phyloP scores from a whole-genome alignment of 1,140 invertebrate genomes.

The Achroia grisella region DNA sequence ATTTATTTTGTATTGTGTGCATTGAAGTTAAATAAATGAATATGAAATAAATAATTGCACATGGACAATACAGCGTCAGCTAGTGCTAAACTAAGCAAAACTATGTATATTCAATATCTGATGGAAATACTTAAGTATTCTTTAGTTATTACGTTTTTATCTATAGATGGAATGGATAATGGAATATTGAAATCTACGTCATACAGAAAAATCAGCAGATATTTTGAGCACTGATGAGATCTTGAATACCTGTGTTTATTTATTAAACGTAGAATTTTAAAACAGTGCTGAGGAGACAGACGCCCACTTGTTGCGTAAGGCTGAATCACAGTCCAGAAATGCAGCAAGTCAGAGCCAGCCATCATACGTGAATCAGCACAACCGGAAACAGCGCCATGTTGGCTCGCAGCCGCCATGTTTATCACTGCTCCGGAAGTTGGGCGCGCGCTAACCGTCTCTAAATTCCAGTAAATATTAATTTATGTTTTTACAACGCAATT shows the following conservation, averaged over 20 bases:
- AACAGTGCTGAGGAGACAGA: slow-evolving; percentile 32
- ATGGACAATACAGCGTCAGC: too few species aligned
- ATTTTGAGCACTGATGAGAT: too few species aligned
- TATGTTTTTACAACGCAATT: not conserved
- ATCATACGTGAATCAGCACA: slow-evolving; percentile 64
- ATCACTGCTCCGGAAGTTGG: slow-evolving; percentile 67
- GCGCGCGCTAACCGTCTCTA: slow-evolving; percentile 66
- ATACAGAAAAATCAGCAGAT: too few species aligned
- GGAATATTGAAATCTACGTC: too few species aligned
- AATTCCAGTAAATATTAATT: slow-evolving; percentile 39
- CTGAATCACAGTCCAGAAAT: slow-evolving; percentile 67
- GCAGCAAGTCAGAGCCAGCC: slow-evolving; percentile 56
- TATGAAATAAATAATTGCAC: too few species aligned
- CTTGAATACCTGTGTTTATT: slow-evolving; percentile 22
- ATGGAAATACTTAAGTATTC: too few species aligned
- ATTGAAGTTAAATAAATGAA: too few species aligned
- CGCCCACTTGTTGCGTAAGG: slow-evolving; percentile 60
- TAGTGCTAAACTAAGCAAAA: too few species aligned
- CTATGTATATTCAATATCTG: too few species aligned
- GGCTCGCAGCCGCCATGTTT: slow-evolving; percentile 67
- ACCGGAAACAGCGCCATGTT: slow-evolving; percentile 70
- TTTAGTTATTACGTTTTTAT: too few species aligned
- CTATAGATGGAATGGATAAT: too few species aligned
- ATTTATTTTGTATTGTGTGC: too few species aligned
- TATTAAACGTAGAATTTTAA: slow-evolving; percentile 48